Evolutionary conservation across 53 echinoderm and acorn worm genomes (phyloP), one percentile per base, ranked within the genome.

Genomic region (Henricia sp.): DNA sequence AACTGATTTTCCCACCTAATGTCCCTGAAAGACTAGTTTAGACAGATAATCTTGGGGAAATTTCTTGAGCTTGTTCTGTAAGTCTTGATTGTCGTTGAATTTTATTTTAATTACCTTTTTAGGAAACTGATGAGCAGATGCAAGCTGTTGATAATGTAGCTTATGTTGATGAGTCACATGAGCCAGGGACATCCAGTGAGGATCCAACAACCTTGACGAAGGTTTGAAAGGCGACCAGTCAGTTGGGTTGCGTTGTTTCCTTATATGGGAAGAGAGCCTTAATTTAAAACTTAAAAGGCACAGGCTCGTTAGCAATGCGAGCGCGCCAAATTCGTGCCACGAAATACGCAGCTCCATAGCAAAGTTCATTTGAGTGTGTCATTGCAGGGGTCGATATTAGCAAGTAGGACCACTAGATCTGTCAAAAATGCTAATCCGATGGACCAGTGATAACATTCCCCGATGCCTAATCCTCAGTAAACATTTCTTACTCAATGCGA

Each of bases 81-180:
- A 14, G n/a, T 6, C 26, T 24, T 8, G 16, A 14, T 29, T 50
- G 43, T 11, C 10, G 6, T 6, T 16, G 26, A 8, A n/a, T n/a
- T 40, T 0, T 54, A 11, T 77, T 59, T 43, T 28, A 3, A 40
- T 30, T 62, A 14, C 11, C 62, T n/a, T 43, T 50, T 35, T 24
- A 80, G 80, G 80, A 64, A 64, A 80, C 80, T 12, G 64, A 38
- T 10, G 65, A 80, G 24, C 63, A 80, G 48, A 80, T 80, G 80
- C 80, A 80, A 64, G 80, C 80, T 46, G 80, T 80, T 14, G 80
- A 80, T 64, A 80, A 80, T 19, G n/a, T 35, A 48, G 80, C 48
- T 12, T 80, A 44, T 34, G 50, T 14, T 23, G 51, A 80, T 1
- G 80, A 80, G 46, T 64, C 80, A 50, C 48, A 44, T 65, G 80